These are phyloP conservation scores for Neotoxoptera formosana DNA, from an alignment of 1,140 invertebrate species.

Conservation along the genomic window DNA sequence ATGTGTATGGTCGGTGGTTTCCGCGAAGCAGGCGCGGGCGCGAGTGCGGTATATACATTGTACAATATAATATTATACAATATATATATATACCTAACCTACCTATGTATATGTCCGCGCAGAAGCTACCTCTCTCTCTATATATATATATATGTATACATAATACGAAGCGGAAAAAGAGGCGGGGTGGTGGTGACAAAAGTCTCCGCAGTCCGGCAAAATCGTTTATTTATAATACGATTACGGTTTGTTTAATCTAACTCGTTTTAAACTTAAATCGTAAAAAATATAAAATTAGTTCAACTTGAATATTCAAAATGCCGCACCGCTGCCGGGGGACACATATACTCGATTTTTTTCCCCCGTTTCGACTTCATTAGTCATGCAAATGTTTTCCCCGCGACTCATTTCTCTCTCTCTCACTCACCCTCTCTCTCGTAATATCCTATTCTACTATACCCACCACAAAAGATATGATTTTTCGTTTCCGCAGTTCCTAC, in stretches of 20 bases:
- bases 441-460: neutral
- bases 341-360: neutral
- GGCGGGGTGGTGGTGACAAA: neutral
- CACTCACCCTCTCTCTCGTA: neutral
- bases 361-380: neutral
- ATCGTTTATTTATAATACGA: constrained; percentile 50
- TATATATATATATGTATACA: neutral
- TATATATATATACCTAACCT: neutral
- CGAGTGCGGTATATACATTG: neutral
- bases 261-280: constrained; percentile 43
- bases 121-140: neutral
- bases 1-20: constrained; percentile 21
- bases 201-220: constrained; percentile 28
- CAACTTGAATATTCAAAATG: constrained; percentile 43
- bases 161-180: neutral
- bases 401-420: too few species aligned
- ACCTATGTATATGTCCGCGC: neutral
- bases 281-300: constrained; percentile 29
- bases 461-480: neutral
- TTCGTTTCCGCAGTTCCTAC: neutral
- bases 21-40: neutral
- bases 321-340: neutral
- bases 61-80: neutral
- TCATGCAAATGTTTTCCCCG: constrained; percentile 40
- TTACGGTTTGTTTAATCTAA: constrained; percentile 33